phyloP scores from a whole-genome alignment of 1,140 invertebrate species.

The Macrocentrus cingulum region DNA sequence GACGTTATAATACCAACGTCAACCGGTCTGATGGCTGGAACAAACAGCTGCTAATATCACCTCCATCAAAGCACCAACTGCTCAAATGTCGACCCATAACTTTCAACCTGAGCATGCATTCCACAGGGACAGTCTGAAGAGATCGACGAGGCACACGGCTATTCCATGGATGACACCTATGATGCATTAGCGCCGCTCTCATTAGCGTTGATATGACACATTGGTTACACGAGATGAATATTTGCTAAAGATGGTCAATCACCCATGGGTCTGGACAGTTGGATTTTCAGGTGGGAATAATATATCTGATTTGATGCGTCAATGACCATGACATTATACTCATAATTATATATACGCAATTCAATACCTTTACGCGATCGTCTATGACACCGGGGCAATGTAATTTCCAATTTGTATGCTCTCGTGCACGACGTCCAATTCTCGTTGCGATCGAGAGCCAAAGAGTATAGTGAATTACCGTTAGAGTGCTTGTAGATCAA shows the following conservation, averaged over 20 bases:
- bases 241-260: background rate
- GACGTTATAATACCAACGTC: constrained; percentile 20
- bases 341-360: background rate
- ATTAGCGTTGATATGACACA: constrained; percentile 25
- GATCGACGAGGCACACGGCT: background rate
- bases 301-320: background rate
- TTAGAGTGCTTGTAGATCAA: constrained; percentile 2
- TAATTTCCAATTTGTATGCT: constrained; percentile 6
- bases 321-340: too few species aligned
- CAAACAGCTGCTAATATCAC: constrained; percentile 36
- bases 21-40: constrained; percentile 35
- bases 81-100: constrained; percentile 7
- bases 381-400: background rate
- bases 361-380: background rate
- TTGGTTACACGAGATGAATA: constrained; percentile 20
- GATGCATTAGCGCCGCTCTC: constrained; percentile 22
- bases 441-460: background rate
- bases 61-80: background rate
- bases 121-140: constrained; percentile 14
- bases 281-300: background rate
- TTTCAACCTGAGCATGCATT: constrained; percentile 19
- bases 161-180: constrained; percentile 21
- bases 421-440: background rate
- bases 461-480: background rate
- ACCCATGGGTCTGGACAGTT: background rate